Conservation (phyloP, 2,113 vertebrate species). For the Scomber colias region DNA sequence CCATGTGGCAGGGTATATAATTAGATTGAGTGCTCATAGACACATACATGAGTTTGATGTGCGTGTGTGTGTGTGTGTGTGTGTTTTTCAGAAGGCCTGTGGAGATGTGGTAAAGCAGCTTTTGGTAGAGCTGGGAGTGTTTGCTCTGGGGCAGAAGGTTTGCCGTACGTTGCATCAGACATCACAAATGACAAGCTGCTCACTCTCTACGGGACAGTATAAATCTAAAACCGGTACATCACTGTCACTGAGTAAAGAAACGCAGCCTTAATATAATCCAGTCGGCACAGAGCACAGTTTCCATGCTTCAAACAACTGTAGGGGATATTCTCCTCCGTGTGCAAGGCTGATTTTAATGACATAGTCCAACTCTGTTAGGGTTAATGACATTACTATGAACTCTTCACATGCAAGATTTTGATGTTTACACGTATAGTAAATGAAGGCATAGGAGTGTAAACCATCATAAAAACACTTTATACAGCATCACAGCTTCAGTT, state of each 20-base stretch:
- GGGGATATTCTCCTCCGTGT: slow-evolving; percentile 10
- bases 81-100: neutral
- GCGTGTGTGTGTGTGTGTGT: slow-evolving; percentile 18
- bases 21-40: neutral
- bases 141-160: slow-evolving; percentile 50
- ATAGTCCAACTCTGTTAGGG: neutral
- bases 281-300: neutral
- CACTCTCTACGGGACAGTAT: slow-evolving; percentile 20
- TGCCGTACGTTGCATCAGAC: slow-evolving; percentile 68
- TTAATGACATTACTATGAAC: slow-evolving; percentile 1
- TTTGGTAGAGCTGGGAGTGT: slow-evolving; percentile 12
- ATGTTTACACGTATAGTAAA: neutral
- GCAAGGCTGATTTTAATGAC: neutral
- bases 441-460: neutral
- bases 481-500: neutral
- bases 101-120: slow-evolving; percentile 6
- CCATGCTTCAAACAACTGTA: neutral
- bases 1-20: slow-evolving; percentile 14
- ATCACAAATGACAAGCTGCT: slow-evolving; percentile 49
- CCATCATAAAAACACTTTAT: too few relatives aligned
- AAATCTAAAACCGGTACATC: slow-evolving; percentile 14
- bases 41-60: slow-evolving; percentile 12
- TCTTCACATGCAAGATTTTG: too few relatives aligned
- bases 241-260: slow-evolving; percentile 29
- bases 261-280: neutral